Evolutionary conservation across 1,140 invertebrate genomes (phyloP).

Genomic region (Diploscapter pachys): DNA sequence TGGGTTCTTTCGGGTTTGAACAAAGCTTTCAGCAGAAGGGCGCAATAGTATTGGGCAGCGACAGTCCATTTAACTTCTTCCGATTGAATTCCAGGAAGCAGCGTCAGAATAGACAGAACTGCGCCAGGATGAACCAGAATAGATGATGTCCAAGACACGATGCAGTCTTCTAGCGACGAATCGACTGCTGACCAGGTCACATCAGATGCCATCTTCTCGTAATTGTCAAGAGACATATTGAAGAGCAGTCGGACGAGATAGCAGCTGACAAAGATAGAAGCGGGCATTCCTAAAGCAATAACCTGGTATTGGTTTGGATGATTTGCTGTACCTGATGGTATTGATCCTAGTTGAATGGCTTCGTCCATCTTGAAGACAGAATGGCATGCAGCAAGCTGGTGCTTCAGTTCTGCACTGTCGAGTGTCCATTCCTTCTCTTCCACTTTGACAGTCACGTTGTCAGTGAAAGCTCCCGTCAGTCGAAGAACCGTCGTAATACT

Average conservation of each 20-base stretch:
- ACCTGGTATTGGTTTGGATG: not conserved
- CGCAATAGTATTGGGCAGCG: constrained; percentile 49
- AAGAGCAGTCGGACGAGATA: constrained; percentile 70
- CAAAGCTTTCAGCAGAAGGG: constrained; percentile 73
- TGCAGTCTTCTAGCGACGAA: constrained; percentile 36
- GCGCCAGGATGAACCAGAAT: constrained; percentile 93
- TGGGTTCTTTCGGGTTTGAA: constrained; percentile 90
- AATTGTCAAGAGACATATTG: constrained; percentile 83
- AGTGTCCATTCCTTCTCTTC: constrained; percentile 39
- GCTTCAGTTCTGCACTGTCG: constrained; percentile 56
- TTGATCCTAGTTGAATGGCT: constrained; percentile 69
- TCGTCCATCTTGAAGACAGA: constrained; percentile 82
- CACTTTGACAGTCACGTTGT: constrained; percentile 39
- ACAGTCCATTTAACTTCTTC: constrained; percentile 42
- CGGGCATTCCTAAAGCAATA: constrained; percentile 32
- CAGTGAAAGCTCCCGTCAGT: constrained; percentile 45
- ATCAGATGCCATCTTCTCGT: constrained; percentile 68
- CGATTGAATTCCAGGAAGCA: constrained; percentile 76
- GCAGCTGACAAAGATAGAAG: constrained; percentile 32
- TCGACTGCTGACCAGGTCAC: constrained; percentile 20
- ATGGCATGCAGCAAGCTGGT: constrained; percentile 84
- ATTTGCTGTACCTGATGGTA: not conserved
- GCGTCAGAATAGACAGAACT: constrained; percentile 85
- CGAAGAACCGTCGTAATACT: constrained; percentile 47
- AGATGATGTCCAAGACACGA: constrained; percentile 49